These are phyloP conservation scores for Caenorhabditis zanzibari DNA, from an alignment of 2,888 invertebrate species.

Conservation along the genomic window DNA sequence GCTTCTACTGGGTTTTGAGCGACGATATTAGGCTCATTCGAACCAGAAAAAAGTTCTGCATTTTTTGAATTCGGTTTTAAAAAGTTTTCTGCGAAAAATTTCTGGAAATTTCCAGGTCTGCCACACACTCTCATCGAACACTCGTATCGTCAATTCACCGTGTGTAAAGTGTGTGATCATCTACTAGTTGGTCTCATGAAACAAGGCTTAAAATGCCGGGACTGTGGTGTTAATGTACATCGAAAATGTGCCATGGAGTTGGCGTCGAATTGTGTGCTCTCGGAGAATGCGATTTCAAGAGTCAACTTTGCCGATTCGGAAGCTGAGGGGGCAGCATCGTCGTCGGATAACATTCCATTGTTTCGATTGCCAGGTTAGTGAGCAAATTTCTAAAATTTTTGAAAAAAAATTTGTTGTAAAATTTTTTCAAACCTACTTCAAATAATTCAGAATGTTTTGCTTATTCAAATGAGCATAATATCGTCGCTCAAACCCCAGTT, in stretches of 20 bases:
- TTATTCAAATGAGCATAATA: too few relatives aligned
- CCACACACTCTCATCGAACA: conserved; percentile 83
- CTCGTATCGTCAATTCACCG: conserved; percentile 83
- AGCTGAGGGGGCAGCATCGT: conserved; percentile 3
- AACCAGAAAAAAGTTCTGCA: too few relatives aligned
- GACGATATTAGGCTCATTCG: too few relatives aligned
- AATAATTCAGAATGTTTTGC: too few relatives aligned
- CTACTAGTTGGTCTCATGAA: conserved; percentile 83
- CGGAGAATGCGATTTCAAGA: conserved; percentile 72
- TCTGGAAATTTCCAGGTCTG: too few relatives aligned
- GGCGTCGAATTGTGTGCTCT: conserved; percentile 80
- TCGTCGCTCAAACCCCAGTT: too few relatives aligned
- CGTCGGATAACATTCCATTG: conserved; percentile 70
- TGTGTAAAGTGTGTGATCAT: conserved; percentile 83
- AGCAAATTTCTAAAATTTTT: neutral
- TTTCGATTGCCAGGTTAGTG: conserved; percentile 65
- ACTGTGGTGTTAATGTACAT: conserved; percentile 83
- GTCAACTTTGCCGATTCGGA: conserved; percentile 59
- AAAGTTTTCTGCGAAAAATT: too few relatives aligned
- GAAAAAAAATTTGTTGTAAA: neutral
- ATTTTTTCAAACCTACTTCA: too few relatives aligned
- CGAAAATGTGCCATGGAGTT: conserved; percentile 81
- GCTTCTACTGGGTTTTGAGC: too few relatives aligned
- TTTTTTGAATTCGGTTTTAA: too few relatives aligned
- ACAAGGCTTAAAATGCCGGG: conserved; percentile 83